Percentiles rank a stretch among this genome's conserved stretches.
phyloP scores from a whole-genome alignment of 2,113 vertebrate species.

The Vanacampus margaritifer region DNA sequence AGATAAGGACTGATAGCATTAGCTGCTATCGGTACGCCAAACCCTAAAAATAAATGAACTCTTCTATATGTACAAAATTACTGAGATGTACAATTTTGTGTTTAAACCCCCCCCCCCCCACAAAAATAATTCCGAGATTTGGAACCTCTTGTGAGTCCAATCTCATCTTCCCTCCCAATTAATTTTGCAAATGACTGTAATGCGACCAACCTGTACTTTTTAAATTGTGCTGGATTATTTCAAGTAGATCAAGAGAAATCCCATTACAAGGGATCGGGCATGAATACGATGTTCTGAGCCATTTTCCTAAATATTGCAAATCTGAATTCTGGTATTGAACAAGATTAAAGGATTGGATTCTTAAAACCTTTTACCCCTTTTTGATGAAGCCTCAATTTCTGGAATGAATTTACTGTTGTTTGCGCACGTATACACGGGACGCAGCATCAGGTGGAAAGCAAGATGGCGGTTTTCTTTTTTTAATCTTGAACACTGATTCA shows the following conservation, averaged over 20 bases:
- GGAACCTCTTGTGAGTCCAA: not conserved
- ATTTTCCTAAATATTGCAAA: constrained; percentile 39
- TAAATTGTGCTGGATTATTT: constrained; percentile 53
- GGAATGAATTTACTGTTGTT: constrained; percentile 13
- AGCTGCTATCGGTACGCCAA: too few species aligned
- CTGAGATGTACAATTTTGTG: not conserved
- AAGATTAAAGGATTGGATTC: constrained; percentile 36
- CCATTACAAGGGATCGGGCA: constrained; percentile 46
- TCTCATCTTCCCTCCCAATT: constrained; percentile 9
- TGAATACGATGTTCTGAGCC: constrained; percentile 33
- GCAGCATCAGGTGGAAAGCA: not conserved
- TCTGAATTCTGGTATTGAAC: constrained; percentile 21
- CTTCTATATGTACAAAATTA: too few species aligned
- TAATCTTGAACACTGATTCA: not conserved
- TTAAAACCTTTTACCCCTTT: constrained; percentile 5
- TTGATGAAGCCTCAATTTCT: constrained; percentile 22
- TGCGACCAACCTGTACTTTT: constrained; percentile 47
- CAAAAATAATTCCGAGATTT: not conserved
- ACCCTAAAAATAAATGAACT: too few species aligned
- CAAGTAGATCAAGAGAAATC: constrained; percentile 56
- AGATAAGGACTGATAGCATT: too few species aligned
- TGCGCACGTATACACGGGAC: not conserved
- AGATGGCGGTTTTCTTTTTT: constrained; percentile 6
- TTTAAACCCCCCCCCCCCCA: too few species aligned
- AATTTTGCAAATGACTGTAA: constrained; percentile 48